Conservation (phyloP, 23 tunicate species). For the Trididemnum nubilum region DNA sequence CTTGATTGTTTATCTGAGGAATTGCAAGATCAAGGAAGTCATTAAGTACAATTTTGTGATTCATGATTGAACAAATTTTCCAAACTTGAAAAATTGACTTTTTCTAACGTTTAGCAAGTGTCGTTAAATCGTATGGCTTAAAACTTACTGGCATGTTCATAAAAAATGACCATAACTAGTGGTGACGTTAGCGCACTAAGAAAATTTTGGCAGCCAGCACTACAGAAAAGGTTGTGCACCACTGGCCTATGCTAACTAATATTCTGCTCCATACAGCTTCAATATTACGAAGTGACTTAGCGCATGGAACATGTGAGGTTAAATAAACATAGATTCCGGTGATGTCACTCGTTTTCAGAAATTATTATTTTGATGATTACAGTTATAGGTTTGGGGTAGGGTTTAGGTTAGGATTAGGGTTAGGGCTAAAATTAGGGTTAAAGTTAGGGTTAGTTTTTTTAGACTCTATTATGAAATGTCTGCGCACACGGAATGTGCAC, state of each 20-base stretch:
- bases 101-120: conserved; percentile 18
- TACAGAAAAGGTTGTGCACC: conserved; percentile 14
- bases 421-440: too few relatives aligned
- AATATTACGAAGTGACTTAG: too few relatives aligned
- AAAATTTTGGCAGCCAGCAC: conserved; percentile 5
- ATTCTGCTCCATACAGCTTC: too few relatives aligned
- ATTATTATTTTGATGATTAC: too few relatives aligned
- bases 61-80: conserved; percentile 17
- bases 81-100: conserved; percentile 19
- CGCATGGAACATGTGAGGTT: too few relatives aligned
- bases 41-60: conserved; percentile 20
- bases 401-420: too few relatives aligned
- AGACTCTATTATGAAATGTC: too few relatives aligned
- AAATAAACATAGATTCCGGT: too few relatives aligned
- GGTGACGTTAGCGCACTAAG: conserved; percentile 7
- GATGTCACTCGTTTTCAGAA: too few relatives aligned
- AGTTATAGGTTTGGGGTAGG: too few relatives aligned
- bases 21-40: conserved; percentile 44
- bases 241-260: neutral
- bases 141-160: neutral
- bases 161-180: conserved; percentile 17
- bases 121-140: conserved; percentile 2
- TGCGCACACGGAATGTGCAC: too few relatives aligned
- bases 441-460: too few relatives aligned
- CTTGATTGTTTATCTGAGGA: conserved; percentile 30